These are phyloP conservation scores for Rhodinocichla rosea DNA, from an alignment of 2,113 vertebrate genomes.

Conservation along the genomic window DNA sequence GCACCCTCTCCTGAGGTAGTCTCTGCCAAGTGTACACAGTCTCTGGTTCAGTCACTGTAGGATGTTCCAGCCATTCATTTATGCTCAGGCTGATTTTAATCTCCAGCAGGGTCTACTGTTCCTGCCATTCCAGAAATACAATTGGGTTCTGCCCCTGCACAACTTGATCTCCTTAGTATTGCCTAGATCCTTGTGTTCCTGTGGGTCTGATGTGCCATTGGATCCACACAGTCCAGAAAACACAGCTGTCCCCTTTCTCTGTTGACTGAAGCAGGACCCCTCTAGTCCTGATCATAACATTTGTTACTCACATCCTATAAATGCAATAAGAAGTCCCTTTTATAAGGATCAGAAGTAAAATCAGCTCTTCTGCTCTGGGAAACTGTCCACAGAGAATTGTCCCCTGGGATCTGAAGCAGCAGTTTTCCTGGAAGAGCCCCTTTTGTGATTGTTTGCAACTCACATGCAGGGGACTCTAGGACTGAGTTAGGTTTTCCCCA, in stretches of 20 bases:
- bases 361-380: background rate
- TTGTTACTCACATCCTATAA: background rate
- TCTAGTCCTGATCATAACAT: background rate
- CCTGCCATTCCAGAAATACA: background rate
- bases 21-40: background rate
- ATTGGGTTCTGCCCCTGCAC: background rate
- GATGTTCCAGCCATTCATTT: background rate
- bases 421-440: background rate
- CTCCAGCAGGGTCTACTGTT: background rate
- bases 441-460: background rate
- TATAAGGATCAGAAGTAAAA: background rate
- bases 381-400: background rate
- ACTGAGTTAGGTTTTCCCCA: background rate
- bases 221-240: background rate
- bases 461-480: rapidly evolving
- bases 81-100: background rate
- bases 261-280: background rate
- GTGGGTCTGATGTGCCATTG: background rate
- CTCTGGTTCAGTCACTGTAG: background rate
- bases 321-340: background rate
- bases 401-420: background rate
- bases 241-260: rapidly evolving
- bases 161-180: background rate
- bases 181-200: background rate
- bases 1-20: background rate